Evolutionary conservation across 2,797 vertebrate genomes (phyloP).

Genomic region (Harpagifer antarcticus): DNA sequence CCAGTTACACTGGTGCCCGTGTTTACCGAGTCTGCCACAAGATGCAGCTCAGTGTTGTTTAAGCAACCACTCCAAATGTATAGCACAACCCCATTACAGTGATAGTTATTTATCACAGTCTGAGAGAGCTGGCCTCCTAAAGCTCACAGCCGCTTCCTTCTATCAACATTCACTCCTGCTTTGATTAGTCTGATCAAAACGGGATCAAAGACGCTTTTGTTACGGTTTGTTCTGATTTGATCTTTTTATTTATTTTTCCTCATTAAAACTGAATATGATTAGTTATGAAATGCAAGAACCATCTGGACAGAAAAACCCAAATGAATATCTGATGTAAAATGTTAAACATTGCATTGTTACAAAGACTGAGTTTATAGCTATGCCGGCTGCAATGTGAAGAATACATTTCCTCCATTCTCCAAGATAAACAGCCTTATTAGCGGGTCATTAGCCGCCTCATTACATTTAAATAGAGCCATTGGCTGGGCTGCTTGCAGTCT

Average conservation of each 20-base stretch:
- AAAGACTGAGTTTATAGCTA: conserved; percentile 9
- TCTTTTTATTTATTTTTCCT: conserved; percentile 21
- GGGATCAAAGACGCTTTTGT: conserved; percentile 43
- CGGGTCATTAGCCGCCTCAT: conserved; percentile 82
- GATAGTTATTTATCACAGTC: conserved; percentile 85
- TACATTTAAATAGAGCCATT: conserved; percentile 78
- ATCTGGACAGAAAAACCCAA: not conserved
- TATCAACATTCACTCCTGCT: conserved; percentile 56
- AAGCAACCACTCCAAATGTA: conserved; percentile 80
- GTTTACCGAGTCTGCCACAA: conserved; percentile 81
- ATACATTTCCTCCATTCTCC: conserved; percentile 46
- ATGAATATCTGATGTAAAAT: conserved; percentile 6
- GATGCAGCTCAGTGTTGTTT: conserved; percentile 83
- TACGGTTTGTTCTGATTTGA: conserved; percentile 15
- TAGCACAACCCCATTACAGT: conserved; percentile 81
- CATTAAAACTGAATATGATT: conserved; percentile 31
- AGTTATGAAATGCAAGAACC: not conserved
- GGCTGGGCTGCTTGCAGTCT: conserved; percentile 68
- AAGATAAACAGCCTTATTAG: conserved; percentile 80
- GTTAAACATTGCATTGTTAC: conserved; percentile 16
- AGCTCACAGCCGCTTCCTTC: conserved; percentile 57
- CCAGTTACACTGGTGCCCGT: conserved; percentile 80
- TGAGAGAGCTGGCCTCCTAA: conserved; percentile 60
- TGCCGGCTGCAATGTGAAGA: conserved; percentile 29
- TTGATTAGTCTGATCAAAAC: conserved; percentile 61